phyloP scores from a whole-genome alignment of 2,888 invertebrate species.

The Thereva unica region DNA sequence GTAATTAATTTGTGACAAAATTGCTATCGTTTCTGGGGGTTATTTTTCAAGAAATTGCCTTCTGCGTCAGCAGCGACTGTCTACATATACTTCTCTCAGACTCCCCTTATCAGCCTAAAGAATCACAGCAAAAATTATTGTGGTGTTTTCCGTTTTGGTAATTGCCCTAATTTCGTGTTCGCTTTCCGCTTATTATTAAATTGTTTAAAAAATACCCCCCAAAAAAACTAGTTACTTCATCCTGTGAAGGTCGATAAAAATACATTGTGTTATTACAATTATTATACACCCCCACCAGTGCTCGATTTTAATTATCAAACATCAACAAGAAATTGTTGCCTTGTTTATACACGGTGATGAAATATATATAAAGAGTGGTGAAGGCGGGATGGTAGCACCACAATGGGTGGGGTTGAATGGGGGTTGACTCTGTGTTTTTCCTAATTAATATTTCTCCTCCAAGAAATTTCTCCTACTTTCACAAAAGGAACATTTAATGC shows the following conservation, averaged over 20 bases:
- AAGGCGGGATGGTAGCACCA: too few relatives aligned
- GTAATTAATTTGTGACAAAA: constrained; percentile 44
- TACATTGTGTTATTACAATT: too few relatives aligned
- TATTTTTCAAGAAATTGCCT: constrained; percentile 32
- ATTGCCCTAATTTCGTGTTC: constrained; percentile 23
- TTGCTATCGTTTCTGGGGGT: constrained; percentile 27
- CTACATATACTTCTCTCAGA: constrained; percentile 9
- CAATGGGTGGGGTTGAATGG: too few relatives aligned
- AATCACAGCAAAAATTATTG: constrained; percentile 23
- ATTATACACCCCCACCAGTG: too few relatives aligned
- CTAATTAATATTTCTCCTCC: too few relatives aligned
- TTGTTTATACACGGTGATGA: too few relatives aligned
- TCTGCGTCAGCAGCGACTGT: constrained; percentile 25
- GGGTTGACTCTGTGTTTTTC: too few relatives aligned
- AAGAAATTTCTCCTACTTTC: too few relatives aligned
- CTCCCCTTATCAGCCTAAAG: constrained; percentile 16
- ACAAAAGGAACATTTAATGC: too few relatives aligned
- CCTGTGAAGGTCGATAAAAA: not conserved
- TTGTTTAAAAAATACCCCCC: not conserved
- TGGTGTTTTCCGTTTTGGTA: constrained; percentile 19
- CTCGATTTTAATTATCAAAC: too few relatives aligned
- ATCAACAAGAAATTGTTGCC: too few relatives aligned
- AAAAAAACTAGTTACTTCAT: not conserved
- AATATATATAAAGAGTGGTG: too few relatives aligned
- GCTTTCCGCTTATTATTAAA: constrained; percentile 11